Evolutionary conservation across 2,113 vertebrate genomes (phyloP).

Genomic region (Hyperopisus bebe): DNA sequence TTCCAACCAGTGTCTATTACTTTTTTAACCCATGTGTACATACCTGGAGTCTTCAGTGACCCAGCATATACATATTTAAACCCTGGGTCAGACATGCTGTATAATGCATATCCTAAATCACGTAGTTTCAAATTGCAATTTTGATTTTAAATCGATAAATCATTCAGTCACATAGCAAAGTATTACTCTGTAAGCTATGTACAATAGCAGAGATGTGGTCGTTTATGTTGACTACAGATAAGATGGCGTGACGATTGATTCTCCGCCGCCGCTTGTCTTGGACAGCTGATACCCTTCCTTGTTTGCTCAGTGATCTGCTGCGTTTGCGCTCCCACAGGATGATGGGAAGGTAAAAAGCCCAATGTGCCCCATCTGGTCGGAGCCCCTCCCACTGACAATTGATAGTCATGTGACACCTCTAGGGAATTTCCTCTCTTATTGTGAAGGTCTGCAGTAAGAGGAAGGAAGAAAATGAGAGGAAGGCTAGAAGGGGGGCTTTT

Average conservation of each 20-base stretch:
- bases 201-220: not conserved
- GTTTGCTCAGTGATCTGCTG: conserved; percentile 38
- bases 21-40: not conserved
- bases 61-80: not conserved
- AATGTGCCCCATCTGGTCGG: conserved; percentile 35
- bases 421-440: conserved; percentile 20
- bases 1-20: not conserved
- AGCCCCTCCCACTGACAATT: not conserved
- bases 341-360: conserved; percentile 27
- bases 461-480: conserved; percentile 21
- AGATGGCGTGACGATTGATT: not conserved
- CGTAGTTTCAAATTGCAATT: not conserved
- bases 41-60: not conserved
- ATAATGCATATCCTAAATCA: not conserved
- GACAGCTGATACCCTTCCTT: conserved; percentile 45
- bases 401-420: not conserved
- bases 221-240: not conserved
- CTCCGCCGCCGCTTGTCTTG: conserved; percentile 30
- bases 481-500: not conserved
- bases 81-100: not conserved
- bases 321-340: conserved; percentile 21
- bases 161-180: not conserved
- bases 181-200: not conserved
- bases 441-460: not conserved
- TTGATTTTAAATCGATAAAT: not conserved